Conservation (phyloP, 2,888 invertebrate genomes). For the Poecilus cupreus region DNA sequence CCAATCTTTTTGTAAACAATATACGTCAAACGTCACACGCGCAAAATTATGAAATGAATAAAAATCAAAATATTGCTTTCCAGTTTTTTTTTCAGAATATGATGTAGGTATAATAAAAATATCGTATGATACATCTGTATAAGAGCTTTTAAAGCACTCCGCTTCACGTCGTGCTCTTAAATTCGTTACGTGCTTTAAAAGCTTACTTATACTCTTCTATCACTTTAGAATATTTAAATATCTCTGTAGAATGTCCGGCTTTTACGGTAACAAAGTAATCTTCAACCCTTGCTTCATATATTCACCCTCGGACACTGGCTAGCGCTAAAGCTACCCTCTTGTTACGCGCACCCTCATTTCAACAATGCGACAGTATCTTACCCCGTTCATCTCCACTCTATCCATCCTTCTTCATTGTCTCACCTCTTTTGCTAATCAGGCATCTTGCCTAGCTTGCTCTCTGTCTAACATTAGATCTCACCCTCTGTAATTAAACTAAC, state of each 20-base stretch:
- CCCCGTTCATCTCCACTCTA: slow-evolving; percentile 31
- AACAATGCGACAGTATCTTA: slow-evolving; percentile 56
- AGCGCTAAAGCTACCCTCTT: slow-evolving; percentile 69
- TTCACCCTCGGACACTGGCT: slow-evolving; percentile 72
- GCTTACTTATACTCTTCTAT: too few species aligned
- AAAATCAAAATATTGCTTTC: too few species aligned
- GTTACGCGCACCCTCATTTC: slow-evolving; percentile 52
- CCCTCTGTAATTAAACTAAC: slow-evolving; percentile 72
- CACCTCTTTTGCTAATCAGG: slow-evolving; percentile 47
- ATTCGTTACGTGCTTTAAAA: too few species aligned
- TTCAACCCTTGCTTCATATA: slow-evolving; percentile 72
- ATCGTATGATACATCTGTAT: too few species aligned
- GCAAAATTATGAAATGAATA: too few species aligned
- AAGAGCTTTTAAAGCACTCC: too few species aligned
- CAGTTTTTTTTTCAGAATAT: too few species aligned
- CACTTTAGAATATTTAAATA: too few species aligned
- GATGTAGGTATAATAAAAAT: too few species aligned
- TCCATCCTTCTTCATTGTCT: background rate
- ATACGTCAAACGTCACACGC: too few species aligned
- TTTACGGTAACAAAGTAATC: slow-evolving; percentile 64
- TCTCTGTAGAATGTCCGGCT: background rate
- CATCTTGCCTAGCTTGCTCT: slow-evolving; percentile 24
- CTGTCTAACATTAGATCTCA: slow-evolving; percentile 42
- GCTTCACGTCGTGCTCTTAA: too few species aligned
- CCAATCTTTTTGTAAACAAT: too few species aligned